Base-by-base conservation (phyloP, 2,113 vertebrate genomes). In the Sapajus apella region DNA sequence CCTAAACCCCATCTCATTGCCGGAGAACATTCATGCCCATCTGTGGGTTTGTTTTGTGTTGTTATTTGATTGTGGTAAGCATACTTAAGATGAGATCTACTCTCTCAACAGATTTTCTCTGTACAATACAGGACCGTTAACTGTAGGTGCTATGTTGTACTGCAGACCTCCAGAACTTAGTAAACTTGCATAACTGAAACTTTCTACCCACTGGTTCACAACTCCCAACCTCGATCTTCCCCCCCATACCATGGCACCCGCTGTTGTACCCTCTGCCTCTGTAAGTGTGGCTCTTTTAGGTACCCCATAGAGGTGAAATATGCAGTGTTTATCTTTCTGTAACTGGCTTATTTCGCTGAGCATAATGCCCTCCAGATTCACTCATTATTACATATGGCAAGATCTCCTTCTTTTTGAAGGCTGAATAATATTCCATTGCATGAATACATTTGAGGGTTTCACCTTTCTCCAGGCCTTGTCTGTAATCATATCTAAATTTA, bases 151-250 rank as follows among this genome's bases (percentile, higher is more conserved):
- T 16, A 10, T 2, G 55, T 0, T 52, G 32, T n/a, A 13, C 10
- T 20, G 17, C 11, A 64, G 35, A n/a, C 25, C 35, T 52, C 14
- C 21, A 56, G 43, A 76, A 75, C 1, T 12, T 3, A 25, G 2
- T 58, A 47, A 40, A 40, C 81, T 82, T 56, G 30, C 3, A 30
- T n/a, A 12, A 82, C 17, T n/a, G 40, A 55, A 40, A 72, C 5
- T 80, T 32, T 72, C 3, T 32, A 47, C 50, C 6, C 52, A 4
- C 10, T 56, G 50, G 37, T 40, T 25, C 35, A 76, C 64, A 43
- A 1, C 37, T 43, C n/a, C 4, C 5, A 17, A 3, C 8, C 3
- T 13, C 1, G 9, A 17, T 2, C 7, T 5, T 35, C 5, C 20
- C 25, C 50, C 50, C 27, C 5, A 17, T 12, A 1, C 21, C 50